A percentile compares a stretch with the other conserved stretches of the same genome.
Evolutionary conservation across 2,797 vertebrate genomes (phyloP).

Genomic region (Artibeus jamaicensis): DNA sequence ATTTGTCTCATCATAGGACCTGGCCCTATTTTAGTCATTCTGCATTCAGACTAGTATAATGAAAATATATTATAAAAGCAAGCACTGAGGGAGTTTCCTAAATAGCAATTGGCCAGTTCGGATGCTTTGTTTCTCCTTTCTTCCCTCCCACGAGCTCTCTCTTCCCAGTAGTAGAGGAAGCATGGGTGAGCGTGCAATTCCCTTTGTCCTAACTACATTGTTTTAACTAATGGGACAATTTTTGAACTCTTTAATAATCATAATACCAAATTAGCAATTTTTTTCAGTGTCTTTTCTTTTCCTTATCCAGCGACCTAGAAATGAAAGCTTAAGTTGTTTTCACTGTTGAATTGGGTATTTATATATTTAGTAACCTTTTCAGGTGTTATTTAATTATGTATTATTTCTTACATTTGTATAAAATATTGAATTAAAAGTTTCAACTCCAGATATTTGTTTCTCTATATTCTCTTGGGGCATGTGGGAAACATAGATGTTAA

Average conservation of each 20-base stretch:
- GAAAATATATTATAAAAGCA: constrained; percentile 51
- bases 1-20: constrained; percentile 19
- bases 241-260: neutral
- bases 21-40: neutral
- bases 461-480: constrained; percentile 38
- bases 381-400: constrained; percentile 72
- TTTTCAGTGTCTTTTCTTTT: constrained; percentile 30
- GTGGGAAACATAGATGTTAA: constrained; percentile 33
- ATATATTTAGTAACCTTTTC: constrained; percentile 62
- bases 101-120: neutral
- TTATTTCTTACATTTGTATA: constrained; percentile 72
- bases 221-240: constrained; percentile 18
- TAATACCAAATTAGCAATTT: constrained; percentile 28
- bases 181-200: neutral
- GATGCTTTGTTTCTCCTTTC: neutral
- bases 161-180: neutral
- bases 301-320: constrained; percentile 37
- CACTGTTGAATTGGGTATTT: constrained; percentile 60
- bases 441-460: constrained; percentile 20
- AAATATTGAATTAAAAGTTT: constrained; percentile 64
- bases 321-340: constrained; percentile 44
- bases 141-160: constrained; percentile 7
- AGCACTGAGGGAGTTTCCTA: neutral
- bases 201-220: neutral
- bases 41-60: constrained; percentile 29